phyloP scores from a whole-genome alignment of 1,140 invertebrate genomes.

The Orius laevigatus region DNA sequence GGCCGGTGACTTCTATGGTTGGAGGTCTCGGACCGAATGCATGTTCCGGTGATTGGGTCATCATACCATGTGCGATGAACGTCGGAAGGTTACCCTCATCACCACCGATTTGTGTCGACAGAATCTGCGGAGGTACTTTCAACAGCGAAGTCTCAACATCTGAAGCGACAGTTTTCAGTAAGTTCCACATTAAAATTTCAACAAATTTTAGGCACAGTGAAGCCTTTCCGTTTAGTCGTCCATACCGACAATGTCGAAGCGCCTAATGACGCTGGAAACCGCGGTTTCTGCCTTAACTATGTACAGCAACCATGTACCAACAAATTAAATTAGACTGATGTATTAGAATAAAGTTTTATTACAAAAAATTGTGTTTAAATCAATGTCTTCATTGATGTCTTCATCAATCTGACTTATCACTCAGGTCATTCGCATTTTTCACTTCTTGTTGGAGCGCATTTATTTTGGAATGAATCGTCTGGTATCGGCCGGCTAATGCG shows the following conservation, averaged over 20 bases:
- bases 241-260: constrained; percentile 59
- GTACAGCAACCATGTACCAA: constrained; percentile 69
- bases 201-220: constrained; percentile 46
- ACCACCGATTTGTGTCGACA: constrained; percentile 41
- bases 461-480: constrained; percentile 6
- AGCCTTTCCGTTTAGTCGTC: constrained; percentile 58
- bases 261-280: constrained; percentile 51
- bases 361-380: not conserved
- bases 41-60: constrained; percentile 57
- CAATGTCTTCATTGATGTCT: too few relatives aligned
- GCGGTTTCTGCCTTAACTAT: constrained; percentile 67
- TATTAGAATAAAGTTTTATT: not conserved
- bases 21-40: constrained; percentile 38
- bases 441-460: constrained; percentile 7
- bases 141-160: constrained; percentile 41
- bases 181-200: constrained; percentile 24
- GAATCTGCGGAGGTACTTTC: constrained; percentile 54
- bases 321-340: constrained; percentile 11
- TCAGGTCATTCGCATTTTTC: too few relatives aligned
- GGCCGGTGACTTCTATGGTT: constrained; percentile 43
- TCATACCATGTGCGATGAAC: constrained; percentile 56
- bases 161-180: constrained; percentile 43
- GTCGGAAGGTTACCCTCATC: constrained; percentile 35
- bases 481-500: constrained; percentile 8
- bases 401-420: too few relatives aligned